Percentiles rank a stretch among this genome's conserved stretches.
These are phyloP conservation scores for Nasonia oneida DNA, from an alignment of 2,888 invertebrate genomes.

Conservation along the genomic window DNA sequence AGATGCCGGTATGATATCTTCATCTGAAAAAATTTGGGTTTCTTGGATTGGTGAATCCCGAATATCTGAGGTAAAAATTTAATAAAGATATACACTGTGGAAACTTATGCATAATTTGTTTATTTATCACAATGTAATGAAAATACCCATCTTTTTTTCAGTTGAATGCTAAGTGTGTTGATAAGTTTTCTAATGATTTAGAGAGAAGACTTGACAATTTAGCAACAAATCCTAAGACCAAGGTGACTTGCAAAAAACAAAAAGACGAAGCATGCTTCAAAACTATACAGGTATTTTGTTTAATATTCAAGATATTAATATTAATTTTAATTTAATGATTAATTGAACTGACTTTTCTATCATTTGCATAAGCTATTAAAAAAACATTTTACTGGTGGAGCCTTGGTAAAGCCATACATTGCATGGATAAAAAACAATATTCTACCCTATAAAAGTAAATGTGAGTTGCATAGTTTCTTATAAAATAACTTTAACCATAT, in stretches of 20 bases:
- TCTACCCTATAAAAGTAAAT: constrained; percentile 54
- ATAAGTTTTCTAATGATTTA: constrained; percentile 68
- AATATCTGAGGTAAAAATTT: constrained; percentile 66
- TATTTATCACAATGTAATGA: background rate
- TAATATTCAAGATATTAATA: background rate
- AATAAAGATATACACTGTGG: background rate
- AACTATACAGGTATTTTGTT: constrained; percentile 56
- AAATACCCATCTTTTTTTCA: constrained; percentile 48
- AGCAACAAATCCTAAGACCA: constrained; percentile 33
- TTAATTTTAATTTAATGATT: background rate
- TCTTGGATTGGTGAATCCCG: constrained; percentile 73
- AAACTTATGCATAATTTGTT: background rate
- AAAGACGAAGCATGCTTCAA: constrained; percentile 52
- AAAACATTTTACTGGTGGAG: constrained; percentile 59
- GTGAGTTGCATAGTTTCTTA: constrained; percentile 64
- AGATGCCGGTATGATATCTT: constrained; percentile 70
- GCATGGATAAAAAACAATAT: constrained; percentile 71
- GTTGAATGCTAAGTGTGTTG: constrained; percentile 69
- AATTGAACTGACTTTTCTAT: background rate
- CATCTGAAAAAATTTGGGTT: constrained; percentile 70
- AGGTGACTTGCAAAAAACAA: constrained; percentile 38
- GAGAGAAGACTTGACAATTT: constrained; percentile 64
- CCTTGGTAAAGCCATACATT: constrained; percentile 70
- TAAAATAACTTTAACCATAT: constrained; percentile 5
- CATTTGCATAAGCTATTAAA: constrained; percentile 66